These are phyloP conservation scores for Rotaria socialis DNA, from an alignment of 2,888 invertebrate species.

Conservation along the genomic window DNA sequence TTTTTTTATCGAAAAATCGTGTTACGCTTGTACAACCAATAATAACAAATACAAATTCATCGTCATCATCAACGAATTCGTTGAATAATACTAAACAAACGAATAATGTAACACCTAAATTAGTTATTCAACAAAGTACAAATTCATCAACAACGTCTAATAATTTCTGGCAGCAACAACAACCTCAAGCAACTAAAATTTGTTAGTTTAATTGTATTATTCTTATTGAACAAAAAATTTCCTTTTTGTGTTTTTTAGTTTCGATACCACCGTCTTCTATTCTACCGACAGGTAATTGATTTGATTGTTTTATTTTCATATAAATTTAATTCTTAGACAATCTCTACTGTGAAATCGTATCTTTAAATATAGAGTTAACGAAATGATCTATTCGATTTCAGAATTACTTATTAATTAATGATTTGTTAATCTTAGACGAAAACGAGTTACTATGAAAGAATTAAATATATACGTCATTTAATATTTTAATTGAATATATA, in stretches of 20 bases:
- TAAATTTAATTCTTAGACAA: too few relatives aligned
- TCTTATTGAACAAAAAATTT: neutral
- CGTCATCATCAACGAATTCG: neutral
- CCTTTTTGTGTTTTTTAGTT: neutral
- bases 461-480: too few relatives aligned
- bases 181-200: neutral
- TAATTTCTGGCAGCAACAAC: neutral
- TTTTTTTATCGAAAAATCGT: neutral
- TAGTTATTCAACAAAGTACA: constrained; percentile 27
- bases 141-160: neutral
- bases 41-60: neutral
- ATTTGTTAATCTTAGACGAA: too few relatives aligned
- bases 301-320: neutral
- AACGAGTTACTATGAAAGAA: too few relatives aligned
- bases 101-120: constrained; percentile 9
- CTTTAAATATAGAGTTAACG: too few relatives aligned
- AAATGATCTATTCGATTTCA: too few relatives aligned
- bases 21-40: constrained; percentile 6
- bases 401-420: too few relatives aligned
- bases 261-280: constrained; percentile 2
- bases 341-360: too few relatives aligned
- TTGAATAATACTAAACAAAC: too few relatives aligned
- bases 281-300: neutral
- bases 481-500: too few relatives aligned
- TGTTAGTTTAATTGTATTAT: neutral